These are phyloP conservation scores for Cotesia typhae DNA, from an alignment of 1,140 invertebrate genomes.

Conservation along the genomic window DNA sequence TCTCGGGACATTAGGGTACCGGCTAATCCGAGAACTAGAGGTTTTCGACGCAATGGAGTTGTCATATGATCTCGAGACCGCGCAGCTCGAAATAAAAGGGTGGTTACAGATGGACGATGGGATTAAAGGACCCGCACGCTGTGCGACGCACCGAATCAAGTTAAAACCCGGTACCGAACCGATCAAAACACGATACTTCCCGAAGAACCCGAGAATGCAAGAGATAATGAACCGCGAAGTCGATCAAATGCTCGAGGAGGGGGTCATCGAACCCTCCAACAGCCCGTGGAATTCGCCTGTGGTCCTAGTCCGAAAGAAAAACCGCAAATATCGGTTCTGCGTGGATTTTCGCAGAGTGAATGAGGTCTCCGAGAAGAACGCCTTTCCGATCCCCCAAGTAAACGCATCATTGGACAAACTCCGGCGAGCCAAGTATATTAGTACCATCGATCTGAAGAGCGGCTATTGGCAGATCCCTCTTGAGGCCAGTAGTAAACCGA, in stretches of 20 bases:
- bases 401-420: slow-evolving; percentile 62
- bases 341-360: slow-evolving; percentile 63
- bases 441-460: slow-evolving; percentile 47
- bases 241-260: slow-evolving; percentile 6
- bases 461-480: slow-evolving; percentile 40
- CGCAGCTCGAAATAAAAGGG: no score
- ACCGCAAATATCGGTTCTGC: slow-evolving; percentile 55
- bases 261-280: background rate
- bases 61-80: no score
- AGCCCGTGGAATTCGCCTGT: background rate
- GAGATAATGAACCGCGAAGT: background rate
- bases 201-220: slow-evolving; percentile 35
- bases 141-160: slow-evolving; percentile 49
- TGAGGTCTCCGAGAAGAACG: slow-evolving; percentile 54
- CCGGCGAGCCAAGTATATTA: slow-evolving; percentile 50
- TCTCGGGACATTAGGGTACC: no score
- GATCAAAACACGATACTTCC: slow-evolving; percentile 49
- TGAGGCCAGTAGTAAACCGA: slow-evolving; percentile 27
- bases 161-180: slow-evolving; percentile 40
- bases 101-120: background rate
- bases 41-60: no score
- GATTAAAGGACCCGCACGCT: background rate
- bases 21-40: no score
- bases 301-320: background rate
- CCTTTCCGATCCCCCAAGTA: slow-evolving; percentile 63